Evolutionary conservation across 2,888 invertebrate species (phyloP).

Genomic region (Mycalesis mineus): DNA sequence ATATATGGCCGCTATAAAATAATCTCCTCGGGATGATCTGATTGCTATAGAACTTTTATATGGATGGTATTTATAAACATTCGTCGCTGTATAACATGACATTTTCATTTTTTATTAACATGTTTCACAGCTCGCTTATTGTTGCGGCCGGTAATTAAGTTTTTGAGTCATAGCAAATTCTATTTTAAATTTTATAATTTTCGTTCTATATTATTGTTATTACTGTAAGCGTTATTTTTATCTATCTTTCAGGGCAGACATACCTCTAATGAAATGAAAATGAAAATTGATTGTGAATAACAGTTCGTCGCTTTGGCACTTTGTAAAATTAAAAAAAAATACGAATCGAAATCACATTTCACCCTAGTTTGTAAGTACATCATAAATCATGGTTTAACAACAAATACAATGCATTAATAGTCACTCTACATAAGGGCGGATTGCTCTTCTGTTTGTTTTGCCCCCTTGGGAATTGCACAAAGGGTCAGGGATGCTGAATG

Average conservation of each 20-base stretch:
- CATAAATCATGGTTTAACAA: conserved; percentile 4
- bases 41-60: conserved; percentile 17
- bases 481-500: neutral
- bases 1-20: conserved; percentile 29
- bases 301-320: no score
- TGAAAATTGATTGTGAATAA: no score
- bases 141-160: no score
- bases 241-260: no score
- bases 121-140: neutral
- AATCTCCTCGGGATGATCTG: conserved; percentile 19
- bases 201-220: no score
- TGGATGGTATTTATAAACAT: conserved; percentile 5
- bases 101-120: neutral
- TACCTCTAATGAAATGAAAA: no score
- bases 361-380: neutral
- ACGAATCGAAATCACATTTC: neutral
- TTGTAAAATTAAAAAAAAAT: no score
- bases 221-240: no score
- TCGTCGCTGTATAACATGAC: neutral
- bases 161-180: no score
- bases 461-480: neutral
- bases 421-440: neutral
- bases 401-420: conserved; percentile 5
- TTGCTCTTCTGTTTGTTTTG: neutral
- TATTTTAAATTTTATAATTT: no score